Base-by-base conservation (phyloP, 2,888 invertebrate species). In the Drosophila trichaetosa region DNA sequence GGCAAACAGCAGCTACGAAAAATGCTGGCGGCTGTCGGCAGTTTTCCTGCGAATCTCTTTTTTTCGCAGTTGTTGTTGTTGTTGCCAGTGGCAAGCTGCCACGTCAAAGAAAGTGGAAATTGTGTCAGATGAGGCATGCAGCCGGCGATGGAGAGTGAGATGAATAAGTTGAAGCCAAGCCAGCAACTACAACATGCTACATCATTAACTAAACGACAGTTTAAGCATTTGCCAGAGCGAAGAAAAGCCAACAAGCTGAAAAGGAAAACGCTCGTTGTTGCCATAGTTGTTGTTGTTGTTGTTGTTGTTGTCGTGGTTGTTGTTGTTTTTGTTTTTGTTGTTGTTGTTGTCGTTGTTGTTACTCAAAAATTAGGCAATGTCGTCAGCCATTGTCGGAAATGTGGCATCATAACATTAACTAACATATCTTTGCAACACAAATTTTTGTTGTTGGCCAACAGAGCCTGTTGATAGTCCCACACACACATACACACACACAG, bases 161-260 rank as follows among this genome's bases (percentile, higher is more conserved):
- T 58, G 27, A 7, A n/a, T 6, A n/a, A 7, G 34, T 7, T 57
- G 29, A 33, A 64, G 67, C 52, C 52, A 21, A 34, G 24, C 16
- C 53, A 24, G 46, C 53, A 53, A 33, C 34, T 24, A 21, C 38
- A 56, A 38, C 38, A 90, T 80, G 85, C 72, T 65, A 82, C 90
- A 90, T 90, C 87, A 87, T 87, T 87, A 90, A 84, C 89, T 90
- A 90, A 87, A 87, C 75, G 90, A 83, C 85, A 89, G 87, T 87
- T 89, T 89, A 90, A 90, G 87, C 82, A 73, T 75, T 79, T 62
- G 66, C 72, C 56, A 48, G 46, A 34, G 27, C 27, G 18, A 34
- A 46, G 62, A 49, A 33, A 38, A 36, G 49, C 18, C 11, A 64
- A 51, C 16, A 61, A 34, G 48, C 34, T 51, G 49, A 18, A 40